Base-by-base conservation (phyloP, 1,140 invertebrate genomes). In the Drosophila obscura region DNA sequence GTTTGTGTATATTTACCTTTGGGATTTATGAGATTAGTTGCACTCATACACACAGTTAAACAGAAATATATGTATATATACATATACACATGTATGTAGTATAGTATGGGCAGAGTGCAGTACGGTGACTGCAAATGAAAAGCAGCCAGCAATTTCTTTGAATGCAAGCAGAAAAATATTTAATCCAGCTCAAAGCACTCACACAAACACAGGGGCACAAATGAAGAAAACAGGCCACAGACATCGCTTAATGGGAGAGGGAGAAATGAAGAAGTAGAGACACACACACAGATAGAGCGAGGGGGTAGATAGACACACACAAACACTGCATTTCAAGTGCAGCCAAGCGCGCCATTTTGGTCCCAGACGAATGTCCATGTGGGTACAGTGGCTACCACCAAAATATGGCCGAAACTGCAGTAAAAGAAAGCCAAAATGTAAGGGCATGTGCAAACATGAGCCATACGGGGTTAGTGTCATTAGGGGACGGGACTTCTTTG, bases 11-110 rank as follows among this genome's bases (percentile, higher is more conserved):
- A 80, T 85, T 85, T 85, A 85, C 81, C 81, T 85, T 87, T 87
- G 82, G 77, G 81, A 85, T 85, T 85, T 85, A 87, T 85, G 82
- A 82, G 81, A 85, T 85, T 85, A 85, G 82, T 82, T 87, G 53
- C 77, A 56, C 68, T 62, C 58, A 45, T 35, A 65, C 41, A 58
- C n/a, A 19, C 16, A 57, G 24, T 35, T 7, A 52, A 6, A 46
- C 8, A 59, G 9, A 31, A 0, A 44, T 49, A 11, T 48, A 19
- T 53, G 15, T 35, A 35, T 46, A n/a, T 51, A 28, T 43, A 5
- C 19, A 22, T n/a, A 16, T 45, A 8, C 35, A 28, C 31, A 28
- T 35, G 53, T 28, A 19, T 66, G 35, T 44, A 19, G 41, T 52
- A 19, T 39, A 9, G 44, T 39, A 13, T 26, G 39, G 55, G 24